phyloP scores from a whole-genome alignment of 2,888 invertebrate genomes.

The Drosophila quasianomalipes region DNA sequence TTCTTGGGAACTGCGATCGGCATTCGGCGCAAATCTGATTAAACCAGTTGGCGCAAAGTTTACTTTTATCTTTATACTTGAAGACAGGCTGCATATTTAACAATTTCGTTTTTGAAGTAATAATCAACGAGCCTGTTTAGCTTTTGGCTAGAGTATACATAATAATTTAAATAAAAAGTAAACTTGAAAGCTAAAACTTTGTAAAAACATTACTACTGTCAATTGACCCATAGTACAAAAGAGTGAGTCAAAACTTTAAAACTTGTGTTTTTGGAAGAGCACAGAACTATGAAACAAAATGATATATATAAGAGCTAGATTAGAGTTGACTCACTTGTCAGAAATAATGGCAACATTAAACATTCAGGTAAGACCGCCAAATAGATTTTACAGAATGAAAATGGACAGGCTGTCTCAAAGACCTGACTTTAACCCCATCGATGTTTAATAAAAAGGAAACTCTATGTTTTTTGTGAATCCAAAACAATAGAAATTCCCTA shows the following conservation, averaged over 20 bases:
- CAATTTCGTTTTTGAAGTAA: constrained; percentile 2
- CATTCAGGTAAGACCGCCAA: background rate
- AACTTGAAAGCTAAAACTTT: background rate
- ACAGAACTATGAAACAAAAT: too few species aligned
- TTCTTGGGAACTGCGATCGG: constrained; percentile 30
- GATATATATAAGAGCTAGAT: background rate
- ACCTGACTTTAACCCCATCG: background rate
- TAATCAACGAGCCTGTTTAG: too few species aligned
- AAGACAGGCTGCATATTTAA: constrained; percentile 27
- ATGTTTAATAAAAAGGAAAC: background rate
- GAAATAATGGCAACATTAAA: background rate
- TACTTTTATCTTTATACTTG: constrained; percentile 40
- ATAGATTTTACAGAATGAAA: background rate
- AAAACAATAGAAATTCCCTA: background rate
- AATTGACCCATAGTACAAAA: background rate
- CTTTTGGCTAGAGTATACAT: background rate
- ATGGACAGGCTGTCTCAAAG: background rate
- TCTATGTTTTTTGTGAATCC: background rate
- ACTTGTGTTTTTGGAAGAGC: background rate
- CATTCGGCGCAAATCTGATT: constrained; percentile 45
- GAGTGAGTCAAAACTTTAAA: background rate
- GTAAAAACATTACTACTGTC: background rate
- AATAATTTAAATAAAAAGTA: background rate
- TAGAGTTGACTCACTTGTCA: background rate
- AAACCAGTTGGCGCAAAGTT: constrained; percentile 41